These are phyloP conservation scores for Drosophila arawakana DNA, from an alignment of 1,140 invertebrate genomes.

Conservation along the genomic window DNA sequence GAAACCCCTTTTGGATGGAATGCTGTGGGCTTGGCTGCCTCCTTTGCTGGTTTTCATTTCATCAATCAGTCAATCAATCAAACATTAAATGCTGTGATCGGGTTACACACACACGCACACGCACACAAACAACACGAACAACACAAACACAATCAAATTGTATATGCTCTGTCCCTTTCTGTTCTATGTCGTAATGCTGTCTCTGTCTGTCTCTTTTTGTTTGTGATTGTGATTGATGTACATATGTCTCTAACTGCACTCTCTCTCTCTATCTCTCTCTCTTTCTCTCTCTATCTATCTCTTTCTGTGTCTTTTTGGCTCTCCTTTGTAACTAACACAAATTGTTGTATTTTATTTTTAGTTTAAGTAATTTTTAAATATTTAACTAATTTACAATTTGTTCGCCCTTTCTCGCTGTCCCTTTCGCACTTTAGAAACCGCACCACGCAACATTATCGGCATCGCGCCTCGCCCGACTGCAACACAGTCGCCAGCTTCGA, in stretches of 20 bases:
- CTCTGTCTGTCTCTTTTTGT: not conserved
- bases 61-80: slow-evolving; percentile 55
- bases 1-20: slow-evolving; percentile 14
- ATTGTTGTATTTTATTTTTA: slow-evolving; percentile 18
- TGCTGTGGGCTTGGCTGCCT: slow-evolving; percentile 63
- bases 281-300: not conserved
- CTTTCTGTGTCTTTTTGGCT: slow-evolving; percentile 5
- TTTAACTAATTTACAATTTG: slow-evolving; percentile 1
- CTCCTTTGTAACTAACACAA: slow-evolving; percentile 41
- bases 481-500: slow-evolving; percentile 95
- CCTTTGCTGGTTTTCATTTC: slow-evolving; percentile 62
- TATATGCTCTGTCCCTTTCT: slow-evolving; percentile 13
- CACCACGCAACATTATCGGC: slow-evolving; percentile 92
- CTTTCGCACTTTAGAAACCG: slow-evolving; percentile 86
- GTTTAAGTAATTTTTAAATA: not conserved
- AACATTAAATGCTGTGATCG: slow-evolving; percentile 31
- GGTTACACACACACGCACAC: slow-evolving; percentile 10
- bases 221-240: slow-evolving; percentile 5
- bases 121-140: slow-evolving; percentile 17
- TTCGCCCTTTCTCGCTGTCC: slow-evolving; percentile 14
- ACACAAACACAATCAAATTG: slow-evolving; percentile 11
- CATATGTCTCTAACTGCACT: slow-evolving; percentile 8
- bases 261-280: slow-evolving; percentile 24
- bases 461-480: slow-evolving; percentile 94
- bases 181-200: not conserved